These are phyloP conservation scores for Fukomys damarensis DNA, from an alignment of 2,113 vertebrate species.

Conservation along the genomic window DNA sequence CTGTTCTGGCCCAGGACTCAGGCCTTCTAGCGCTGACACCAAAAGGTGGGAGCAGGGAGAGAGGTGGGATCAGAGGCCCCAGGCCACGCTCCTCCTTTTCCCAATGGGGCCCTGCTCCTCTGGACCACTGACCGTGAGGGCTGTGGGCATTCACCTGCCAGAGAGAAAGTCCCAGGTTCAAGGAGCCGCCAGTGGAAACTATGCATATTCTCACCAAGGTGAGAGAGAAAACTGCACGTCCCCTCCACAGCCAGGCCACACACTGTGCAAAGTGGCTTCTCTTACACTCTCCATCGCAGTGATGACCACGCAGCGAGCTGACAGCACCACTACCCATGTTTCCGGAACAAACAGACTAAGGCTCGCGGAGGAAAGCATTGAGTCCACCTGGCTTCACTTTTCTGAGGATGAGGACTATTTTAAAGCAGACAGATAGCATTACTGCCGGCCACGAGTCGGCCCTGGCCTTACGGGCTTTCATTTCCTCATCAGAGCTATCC, in stretches of 20 bases:
- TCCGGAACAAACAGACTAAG: not conserved
- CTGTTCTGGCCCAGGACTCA: accelerated
- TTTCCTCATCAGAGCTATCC: not conserved
- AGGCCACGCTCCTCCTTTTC: not conserved
- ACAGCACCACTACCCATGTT: not conserved
- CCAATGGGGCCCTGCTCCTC: not conserved
- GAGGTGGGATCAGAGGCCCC: too few species aligned
- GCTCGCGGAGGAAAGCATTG: not conserved
- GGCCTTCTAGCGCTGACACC: accelerated
- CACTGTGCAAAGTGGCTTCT: not conserved
- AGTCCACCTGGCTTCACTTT: not conserved
- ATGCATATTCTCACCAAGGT: not conserved
- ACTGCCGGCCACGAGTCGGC: not conserved
- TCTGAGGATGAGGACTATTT: conserved; percentile 19
- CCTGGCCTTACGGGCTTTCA: not conserved
- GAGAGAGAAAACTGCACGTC: not conserved
- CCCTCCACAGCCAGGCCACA: too few species aligned
- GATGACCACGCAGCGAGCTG: accelerated
- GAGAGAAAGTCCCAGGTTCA: not conserved
- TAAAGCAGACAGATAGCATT: not conserved
- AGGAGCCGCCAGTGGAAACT: not conserved
- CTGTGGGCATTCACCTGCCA: not conserved
- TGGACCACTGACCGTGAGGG: too few species aligned
- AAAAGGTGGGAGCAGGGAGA: not conserved
- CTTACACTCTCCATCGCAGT: not conserved